Conservation (phyloP, 2,797 vertebrate genomes). For the Glyptemys insculpta region DNA sequence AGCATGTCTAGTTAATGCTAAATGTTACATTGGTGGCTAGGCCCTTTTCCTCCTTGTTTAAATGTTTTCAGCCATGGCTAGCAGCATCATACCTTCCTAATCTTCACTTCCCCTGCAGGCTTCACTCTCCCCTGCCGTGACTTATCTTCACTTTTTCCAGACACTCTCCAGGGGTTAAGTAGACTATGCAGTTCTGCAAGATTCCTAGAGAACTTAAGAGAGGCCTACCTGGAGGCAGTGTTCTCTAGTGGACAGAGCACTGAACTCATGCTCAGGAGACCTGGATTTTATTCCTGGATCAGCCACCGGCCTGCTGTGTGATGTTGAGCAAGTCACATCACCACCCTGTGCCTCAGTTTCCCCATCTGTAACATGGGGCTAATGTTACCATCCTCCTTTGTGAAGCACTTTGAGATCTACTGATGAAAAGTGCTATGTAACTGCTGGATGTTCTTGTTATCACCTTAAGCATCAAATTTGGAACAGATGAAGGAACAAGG, state of each 20-base stretch:
- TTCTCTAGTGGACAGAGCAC: too few relatives aligned
- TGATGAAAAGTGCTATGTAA: too few relatives aligned
- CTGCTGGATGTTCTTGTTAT: too few relatives aligned
- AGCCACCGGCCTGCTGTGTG: too few relatives aligned
- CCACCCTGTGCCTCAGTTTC: too few relatives aligned
- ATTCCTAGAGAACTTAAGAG: not conserved
- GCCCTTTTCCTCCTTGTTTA: not conserved
- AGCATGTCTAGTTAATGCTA: not conserved
- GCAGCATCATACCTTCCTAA: not conserved
- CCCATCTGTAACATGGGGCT: too few relatives aligned
- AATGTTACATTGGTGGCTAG: not conserved
- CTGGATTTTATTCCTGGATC: too few relatives aligned
- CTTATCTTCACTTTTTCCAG: not conserved
- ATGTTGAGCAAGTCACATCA: too few relatives aligned
- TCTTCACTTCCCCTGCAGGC: not conserved
- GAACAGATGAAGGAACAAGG: not conserved
- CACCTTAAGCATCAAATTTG: not conserved
- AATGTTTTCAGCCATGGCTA: not conserved
- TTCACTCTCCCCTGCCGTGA: not conserved
- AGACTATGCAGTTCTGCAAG: not conserved
- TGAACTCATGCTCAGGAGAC: too few relatives aligned
- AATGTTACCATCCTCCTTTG: too few relatives aligned
- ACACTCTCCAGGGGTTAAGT: not conserved
- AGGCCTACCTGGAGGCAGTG: not conserved
- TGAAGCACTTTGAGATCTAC: too few relatives aligned